Evolutionary conservation across 2,888 invertebrate species (phyloP), one percentile per base, ranked within the genome.

Genomic region (Clistopyga incitator): DNA sequence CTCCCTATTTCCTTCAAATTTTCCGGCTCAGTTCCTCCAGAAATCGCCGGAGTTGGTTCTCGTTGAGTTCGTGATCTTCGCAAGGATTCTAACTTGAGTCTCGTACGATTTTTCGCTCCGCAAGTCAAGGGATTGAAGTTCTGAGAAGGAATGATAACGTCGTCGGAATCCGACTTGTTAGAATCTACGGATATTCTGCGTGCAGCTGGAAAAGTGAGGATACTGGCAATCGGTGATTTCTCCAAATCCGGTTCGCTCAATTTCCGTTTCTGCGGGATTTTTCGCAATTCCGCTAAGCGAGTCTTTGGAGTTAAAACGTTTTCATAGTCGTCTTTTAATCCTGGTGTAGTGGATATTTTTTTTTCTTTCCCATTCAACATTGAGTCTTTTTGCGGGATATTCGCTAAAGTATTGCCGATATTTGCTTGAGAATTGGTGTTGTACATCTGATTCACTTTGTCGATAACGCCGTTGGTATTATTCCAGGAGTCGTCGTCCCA

Each of bases 151-250:
- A 86, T 61, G 18, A 92, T 70, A 11, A 91, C 86, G 38, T 91
- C 91, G 10, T 92, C 92, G 0, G 89, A 90, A 59, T 92, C 92
- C 1, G 92, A 92, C 81, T 89, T 90, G 42, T 88, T 90, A 2
- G 90, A 91, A 34, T 89, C 89, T 4, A 86, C 70, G 15, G 91
- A 92, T 8, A 84, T 70, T 65, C 74, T 86, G 1, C 88, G 87
- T 29, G 77, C 86, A 2, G 70, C 68, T 11, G 81, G 82, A 6
- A 86, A 88, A 34, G 84, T 87, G 10, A 86, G 70, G 8, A 91
- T 72, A 64, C 85, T 87, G 3, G 88, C 86, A 8, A 91, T 80
- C 0, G 89, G 89, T 1, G 89, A 88, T 74, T 76, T 74, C 20
- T 86, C 80, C 29, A 72, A 25, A 59, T 59, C 67, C 25, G 87